Conservation (phyloP, 2,797 vertebrate species). For the Sebastes matsubarae region DNA sequence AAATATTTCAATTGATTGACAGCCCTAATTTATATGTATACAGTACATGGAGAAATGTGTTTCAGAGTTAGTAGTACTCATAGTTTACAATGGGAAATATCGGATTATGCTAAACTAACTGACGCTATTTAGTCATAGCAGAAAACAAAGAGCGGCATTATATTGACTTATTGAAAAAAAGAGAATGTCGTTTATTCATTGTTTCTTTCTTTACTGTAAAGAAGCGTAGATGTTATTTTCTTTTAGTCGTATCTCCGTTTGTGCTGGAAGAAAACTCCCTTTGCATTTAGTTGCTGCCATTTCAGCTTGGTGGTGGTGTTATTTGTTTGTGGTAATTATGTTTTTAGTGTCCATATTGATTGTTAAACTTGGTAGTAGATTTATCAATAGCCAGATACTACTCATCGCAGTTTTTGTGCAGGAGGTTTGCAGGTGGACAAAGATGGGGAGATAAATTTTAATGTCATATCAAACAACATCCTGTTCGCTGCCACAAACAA, state of each 20-base stretch:
- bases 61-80: neutral
- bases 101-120: neutral
- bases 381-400: neutral
- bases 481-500: conserved; percentile 6
- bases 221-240: neutral
- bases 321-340: neutral
- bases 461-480: neutral
- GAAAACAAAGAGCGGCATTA: neutral
- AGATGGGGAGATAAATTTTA: neutral
- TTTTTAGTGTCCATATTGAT: neutral
- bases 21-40: neutral
- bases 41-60: neutral
- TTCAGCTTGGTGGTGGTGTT: neutral
- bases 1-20: too few relatives aligned
- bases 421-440: neutral
- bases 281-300: neutral
- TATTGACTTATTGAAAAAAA: neutral
- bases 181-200: neutral
- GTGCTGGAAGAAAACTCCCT: neutral
- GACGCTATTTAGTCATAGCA: neutral
- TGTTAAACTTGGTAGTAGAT: neutral
- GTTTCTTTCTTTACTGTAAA: neutral
- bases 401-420: neutral
- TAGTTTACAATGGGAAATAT: neutral
- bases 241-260: neutral